Base-by-base conservation (phyloP, 2,797 vertebrate species). In the Bucorvus abyssinicus region DNA sequence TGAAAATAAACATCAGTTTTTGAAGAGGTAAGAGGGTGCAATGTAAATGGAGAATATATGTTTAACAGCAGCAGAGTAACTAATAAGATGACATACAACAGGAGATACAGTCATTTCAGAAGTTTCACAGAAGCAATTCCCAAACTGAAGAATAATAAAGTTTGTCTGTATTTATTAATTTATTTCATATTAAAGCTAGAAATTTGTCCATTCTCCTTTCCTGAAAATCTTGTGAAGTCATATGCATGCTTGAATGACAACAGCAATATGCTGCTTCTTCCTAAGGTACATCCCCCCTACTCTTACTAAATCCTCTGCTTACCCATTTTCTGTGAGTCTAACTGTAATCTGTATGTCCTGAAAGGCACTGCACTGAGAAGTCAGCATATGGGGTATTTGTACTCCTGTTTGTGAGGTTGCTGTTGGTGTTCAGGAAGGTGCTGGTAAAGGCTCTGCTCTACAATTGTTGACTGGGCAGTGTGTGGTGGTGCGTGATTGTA, bases 401-500 rank as follows among this genome's bases (percentile, higher is more conserved):
- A 42, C 9, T 10, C 44, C 71, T 73, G 20, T 40, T 40, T 26
- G 26, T 50, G 9, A 47, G 29, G 38, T 40, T 59, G 40, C 19
- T 57, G 0, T 5, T 65, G 38, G 9, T 49, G 32, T 64, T 84
- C 45, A 38, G 42, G 47, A 45, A 53, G 14, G 14, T 6, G 3
- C 12, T 47, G 23, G 32, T 42, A n/a, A 65, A 75, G 13, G 19
- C 27, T 63, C 12, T 44, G 30, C 6, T 45, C 29, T 17, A 0
- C 14, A 24, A 2, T 2, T 0, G 3, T 30, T 52, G 26, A 6
- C 18, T 26, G 8, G 0, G 3, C 42, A 36, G 8, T 20, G 9
- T 3, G 1, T 16, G 12, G 12, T 27, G 47, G 24, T 27, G 30
- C 1, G 1, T 26, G 10, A 6, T 65, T 11, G 21, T 26, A 10